Percentiles rank a stretch among this genome's conserved stretches.
phyloP scores from a whole-genome alignment of 1,140 invertebrate genomes.

The Pseudomyrmex dendroicus region DNA sequence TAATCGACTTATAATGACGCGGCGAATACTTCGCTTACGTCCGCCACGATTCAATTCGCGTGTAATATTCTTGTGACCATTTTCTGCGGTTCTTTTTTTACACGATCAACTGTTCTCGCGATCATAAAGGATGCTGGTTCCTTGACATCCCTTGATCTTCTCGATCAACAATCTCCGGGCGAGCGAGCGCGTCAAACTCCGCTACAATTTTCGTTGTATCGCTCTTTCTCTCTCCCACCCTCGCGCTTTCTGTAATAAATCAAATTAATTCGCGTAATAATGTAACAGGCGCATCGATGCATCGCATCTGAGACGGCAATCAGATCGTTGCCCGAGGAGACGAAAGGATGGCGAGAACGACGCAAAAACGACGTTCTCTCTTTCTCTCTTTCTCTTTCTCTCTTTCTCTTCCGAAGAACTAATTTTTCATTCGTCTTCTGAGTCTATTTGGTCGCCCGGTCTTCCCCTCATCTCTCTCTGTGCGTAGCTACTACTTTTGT shows the following conservation, averaged over 20 bases:
- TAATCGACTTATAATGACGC: slow-evolving; percentile 56
- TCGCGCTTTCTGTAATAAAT: slow-evolving; percentile 50
- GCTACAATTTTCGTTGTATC: slow-evolving; percentile 37
- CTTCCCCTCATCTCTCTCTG: slow-evolving; percentile 36
- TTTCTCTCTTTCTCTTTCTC: slow-evolving; percentile 21
- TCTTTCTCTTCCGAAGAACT: slow-evolving; percentile 63
- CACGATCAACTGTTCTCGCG: slow-evolving; percentile 11
- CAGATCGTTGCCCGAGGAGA: slow-evolving; percentile 76
- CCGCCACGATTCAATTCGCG: neutral
- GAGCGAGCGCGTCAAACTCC: slow-evolving; percentile 32
- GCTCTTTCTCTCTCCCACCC: slow-evolving; percentile 9
- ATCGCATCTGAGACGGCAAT: slow-evolving; percentile 77
- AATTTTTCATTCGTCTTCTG: slow-evolving; percentile 82
- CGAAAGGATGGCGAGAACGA: slow-evolving; percentile 67
- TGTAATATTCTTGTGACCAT: neutral
- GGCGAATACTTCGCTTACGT: neutral
- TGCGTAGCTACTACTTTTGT: slow-evolving; percentile 80
- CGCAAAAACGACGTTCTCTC: slow-evolving; percentile 72
- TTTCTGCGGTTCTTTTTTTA: neutral
- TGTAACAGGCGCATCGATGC: slow-evolving; percentile 75
- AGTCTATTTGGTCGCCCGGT: slow-evolving; percentile 75
- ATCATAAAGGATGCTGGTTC: neutral
- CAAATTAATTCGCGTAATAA: slow-evolving; percentile 67
- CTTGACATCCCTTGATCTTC: slow-evolving; percentile 30
- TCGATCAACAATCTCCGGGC: neutral